A percentile compares a stretch with the other conserved stretches of the same genome.
phyloP scores from a whole-genome alignment of 2,888 invertebrate genomes.

The Ophraella communa region DNA sequence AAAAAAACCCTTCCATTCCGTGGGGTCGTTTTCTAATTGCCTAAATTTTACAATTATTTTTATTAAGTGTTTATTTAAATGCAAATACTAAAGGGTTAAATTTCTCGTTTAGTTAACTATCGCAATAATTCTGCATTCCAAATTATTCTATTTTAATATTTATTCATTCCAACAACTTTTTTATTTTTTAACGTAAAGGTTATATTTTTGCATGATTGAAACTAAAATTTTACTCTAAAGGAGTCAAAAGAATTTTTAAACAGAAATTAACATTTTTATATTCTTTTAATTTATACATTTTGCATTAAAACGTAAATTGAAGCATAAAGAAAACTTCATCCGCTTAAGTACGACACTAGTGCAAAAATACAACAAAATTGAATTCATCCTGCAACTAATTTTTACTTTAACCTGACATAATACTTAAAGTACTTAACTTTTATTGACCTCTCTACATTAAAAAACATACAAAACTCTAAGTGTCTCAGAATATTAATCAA shows the following conservation, averaged over 20 bases:
- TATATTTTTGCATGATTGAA: background rate
- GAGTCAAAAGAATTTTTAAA: background rate
- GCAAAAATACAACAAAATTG: too few species aligned
- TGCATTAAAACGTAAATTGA: too few species aligned
- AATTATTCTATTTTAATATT: background rate
- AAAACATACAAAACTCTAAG: too few species aligned
- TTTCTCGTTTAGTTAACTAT: background rate
- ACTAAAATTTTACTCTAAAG: background rate
- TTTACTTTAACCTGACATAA: too few species aligned
- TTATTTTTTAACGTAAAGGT: background rate
- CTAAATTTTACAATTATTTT: conserved; percentile 4
- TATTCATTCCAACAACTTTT: background rate
- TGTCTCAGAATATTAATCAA: too few species aligned
- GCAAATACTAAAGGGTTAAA: conserved; percentile 2
- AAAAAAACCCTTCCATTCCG: conserved; percentile 9
- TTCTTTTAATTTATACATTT: background rate
- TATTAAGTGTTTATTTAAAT: background rate
- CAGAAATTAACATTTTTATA: background rate
- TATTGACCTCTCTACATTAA: too few species aligned
- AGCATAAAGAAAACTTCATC: too few species aligned
- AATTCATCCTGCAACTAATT: too few species aligned
- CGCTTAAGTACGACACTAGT: too few species aligned
- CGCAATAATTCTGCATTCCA: background rate
- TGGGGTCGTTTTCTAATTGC: conserved; percentile 8
- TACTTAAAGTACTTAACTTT: too few species aligned